These are phyloP conservation scores for Melanotus villosus DNA, from an alignment of 2,888 invertebrate genomes.

Conservation along the genomic window DNA sequence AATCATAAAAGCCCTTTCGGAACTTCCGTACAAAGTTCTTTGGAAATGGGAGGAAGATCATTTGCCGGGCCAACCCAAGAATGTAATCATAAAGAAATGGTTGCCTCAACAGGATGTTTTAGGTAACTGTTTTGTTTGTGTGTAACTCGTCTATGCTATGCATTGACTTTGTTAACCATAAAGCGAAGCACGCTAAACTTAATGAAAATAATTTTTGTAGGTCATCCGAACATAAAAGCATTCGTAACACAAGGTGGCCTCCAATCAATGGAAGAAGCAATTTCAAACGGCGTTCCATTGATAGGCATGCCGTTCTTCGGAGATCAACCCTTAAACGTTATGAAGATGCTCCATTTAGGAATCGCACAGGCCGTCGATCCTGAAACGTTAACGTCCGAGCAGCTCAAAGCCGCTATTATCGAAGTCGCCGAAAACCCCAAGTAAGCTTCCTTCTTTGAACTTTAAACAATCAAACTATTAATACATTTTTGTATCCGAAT, in stretches of 20 bases:
- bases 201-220: too few species aligned
- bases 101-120: slow-evolving; percentile 69
- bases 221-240: slow-evolving; percentile 51
- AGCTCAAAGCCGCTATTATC: slow-evolving; percentile 54
- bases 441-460: slow-evolving; percentile 46
- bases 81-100: slow-evolving; percentile 68
- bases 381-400: slow-evolving; percentile 49
- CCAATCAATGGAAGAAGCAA: slow-evolving; percentile 55
- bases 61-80: slow-evolving; percentile 62
- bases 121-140: slow-evolving; percentile 58
- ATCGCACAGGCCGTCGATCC: slow-evolving; percentile 51
- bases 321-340: slow-evolving; percentile 55
- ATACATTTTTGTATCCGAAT: background rate
- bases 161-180: too few species aligned
- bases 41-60: slow-evolving; percentile 68
- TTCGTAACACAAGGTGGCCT: slow-evolving; percentile 56
- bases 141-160: too few species aligned
- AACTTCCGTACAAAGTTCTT: slow-evolving; percentile 65
- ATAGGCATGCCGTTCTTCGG: slow-evolving; percentile 56
- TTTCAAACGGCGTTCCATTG: slow-evolving; percentile 55
- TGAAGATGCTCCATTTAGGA: slow-evolving; percentile 51
- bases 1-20: slow-evolving; percentile 63
- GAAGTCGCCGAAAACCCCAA: slow-evolving; percentile 57
- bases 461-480: background rate
- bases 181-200: too few species aligned